phyloP scores from a whole-genome alignment of 2,113 vertebrate genomes.

The Saguinus imperator region DNA sequence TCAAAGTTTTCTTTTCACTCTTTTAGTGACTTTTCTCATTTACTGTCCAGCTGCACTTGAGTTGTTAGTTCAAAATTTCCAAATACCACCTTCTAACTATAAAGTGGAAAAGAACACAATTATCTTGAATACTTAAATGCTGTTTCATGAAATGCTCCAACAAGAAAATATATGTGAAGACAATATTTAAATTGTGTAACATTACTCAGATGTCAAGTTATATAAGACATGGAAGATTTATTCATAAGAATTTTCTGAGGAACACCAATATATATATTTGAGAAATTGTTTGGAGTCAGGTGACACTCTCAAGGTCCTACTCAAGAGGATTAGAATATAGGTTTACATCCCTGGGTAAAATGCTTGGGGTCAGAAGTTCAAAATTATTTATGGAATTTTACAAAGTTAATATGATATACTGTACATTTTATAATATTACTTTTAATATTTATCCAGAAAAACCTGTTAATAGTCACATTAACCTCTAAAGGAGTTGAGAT shows the following conservation, averaged over 20 bases:
- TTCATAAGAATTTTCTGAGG: not conserved
- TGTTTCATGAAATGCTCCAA: not conserved
- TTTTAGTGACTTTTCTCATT: not conserved
- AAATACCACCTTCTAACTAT: conserved; percentile 9
- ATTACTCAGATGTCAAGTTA: not conserved
- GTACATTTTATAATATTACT: not conserved
- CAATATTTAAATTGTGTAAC: not conserved
- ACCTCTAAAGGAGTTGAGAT: not conserved
- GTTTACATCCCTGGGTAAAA: not conserved
- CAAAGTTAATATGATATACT: not conserved
- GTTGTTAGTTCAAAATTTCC: conserved; percentile 15
- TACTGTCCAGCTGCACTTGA: not conserved
- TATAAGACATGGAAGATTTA: not conserved
- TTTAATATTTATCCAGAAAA: not conserved
- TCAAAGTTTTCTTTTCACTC: not conserved
- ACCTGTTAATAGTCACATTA: not conserved
- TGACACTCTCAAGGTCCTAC: not conserved
- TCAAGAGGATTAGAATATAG: not conserved
- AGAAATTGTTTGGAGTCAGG: not conserved
- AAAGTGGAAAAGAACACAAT: not conserved
- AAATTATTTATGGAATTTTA: not conserved
- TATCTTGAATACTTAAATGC: not conserved
- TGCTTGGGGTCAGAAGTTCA: not conserved
- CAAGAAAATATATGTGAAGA: not conserved
- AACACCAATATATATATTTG: not conserved